Evolutionary conservation across 2,888 invertebrate species (phyloP), one percentile per base, ranked within the genome.

Genomic region (Parasteatoda lunata): DNA sequence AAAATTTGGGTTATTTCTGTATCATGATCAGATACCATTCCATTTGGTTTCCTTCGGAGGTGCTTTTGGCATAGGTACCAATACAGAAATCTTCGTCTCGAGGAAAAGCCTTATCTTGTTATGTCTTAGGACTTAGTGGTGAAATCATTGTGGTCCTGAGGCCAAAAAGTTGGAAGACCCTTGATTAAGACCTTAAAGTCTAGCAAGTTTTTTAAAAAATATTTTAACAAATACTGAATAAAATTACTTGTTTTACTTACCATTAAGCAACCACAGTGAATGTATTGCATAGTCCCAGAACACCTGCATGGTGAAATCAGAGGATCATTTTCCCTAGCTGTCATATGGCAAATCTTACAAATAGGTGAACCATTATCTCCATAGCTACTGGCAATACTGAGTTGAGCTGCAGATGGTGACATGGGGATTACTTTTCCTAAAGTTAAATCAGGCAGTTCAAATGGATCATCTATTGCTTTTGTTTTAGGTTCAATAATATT

Each of bases 291-390:
- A 13, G 93, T 92, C 45, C 94, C 94, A 49, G 93, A 91, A 90
- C 94, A 94, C 65, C 93, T 91, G 90, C 94, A 94, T 0, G 94
- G 94, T 5, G 93, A 92, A 81, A 94, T 93, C 54, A 94, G 91
- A 4, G 92, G 91, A 83, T 91, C 90, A 84, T 90, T 84, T 77
- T 91, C 90, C 77, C 90, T 90, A 11, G 90, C 90, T 7, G 91
- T 90, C 89, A 91, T 90, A 89, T 94, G 93, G 89, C 94, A 94
- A 81, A 94, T 93, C 79, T 93, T 91, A 90, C 93, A 93, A 82
- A 93, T 91, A n/a, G 92, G 91, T 69, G 88, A 79, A 13, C 89
- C 84, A 84, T 77, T 85, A 70, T 89, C 88, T 15, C 86, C 86
- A 47, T 83, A 79, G 51, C 88, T 89, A 77, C 88, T 89, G 30